Conservation (phyloP, 2,888 invertebrate species). For the Stomorhina lunata region DNA sequence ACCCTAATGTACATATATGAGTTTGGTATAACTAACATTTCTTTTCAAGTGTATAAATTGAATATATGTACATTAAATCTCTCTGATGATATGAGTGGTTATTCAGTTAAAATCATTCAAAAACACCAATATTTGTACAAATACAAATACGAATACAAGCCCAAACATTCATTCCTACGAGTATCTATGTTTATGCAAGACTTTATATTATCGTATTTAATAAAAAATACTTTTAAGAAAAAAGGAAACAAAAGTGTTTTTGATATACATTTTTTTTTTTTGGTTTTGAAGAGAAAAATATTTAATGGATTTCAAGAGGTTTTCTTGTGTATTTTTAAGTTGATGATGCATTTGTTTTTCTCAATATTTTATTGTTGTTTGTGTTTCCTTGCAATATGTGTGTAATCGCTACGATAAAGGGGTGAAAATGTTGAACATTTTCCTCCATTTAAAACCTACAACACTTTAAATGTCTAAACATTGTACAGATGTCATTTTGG, state of each 20-base stretch:
- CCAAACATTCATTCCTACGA: constrained; percentile 1
- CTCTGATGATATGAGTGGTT: neutral
- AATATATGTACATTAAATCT: neutral
- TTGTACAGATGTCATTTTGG: constrained; percentile 30
- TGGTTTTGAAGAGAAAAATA: constrained; percentile 62
- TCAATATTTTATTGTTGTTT: constrained; percentile 40
- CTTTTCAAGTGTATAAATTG: too few species aligned
- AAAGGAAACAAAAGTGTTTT: constrained; percentile 59
- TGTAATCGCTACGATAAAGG: constrained; percentile 14
- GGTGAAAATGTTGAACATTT: constrained; percentile 33
- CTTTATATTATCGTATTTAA: constrained; percentile 46
- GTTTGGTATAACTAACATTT: too few species aligned
- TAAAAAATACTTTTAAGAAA: constrained; percentile 6
- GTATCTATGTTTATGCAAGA: constrained; percentile 7
- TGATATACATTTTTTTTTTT: constrained; percentile 57
- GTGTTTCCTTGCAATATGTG: constrained; percentile 17
- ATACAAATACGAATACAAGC: neutral
- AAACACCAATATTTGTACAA: constrained; percentile 33
- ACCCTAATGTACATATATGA: too few species aligned
- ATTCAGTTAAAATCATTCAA: constrained; percentile 26
- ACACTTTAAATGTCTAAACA: constrained; percentile 7
- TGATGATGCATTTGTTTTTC: constrained; percentile 61
- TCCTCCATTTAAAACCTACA: constrained; percentile 4
- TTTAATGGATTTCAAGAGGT: constrained; percentile 70
- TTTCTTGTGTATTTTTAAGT: constrained; percentile 52